Percentiles rank a stretch among this genome's conserved stretches.
phyloP scores from a whole-genome alignment of 2,113 vertebrate species.

The Melanerpes formicivorus region DNA sequence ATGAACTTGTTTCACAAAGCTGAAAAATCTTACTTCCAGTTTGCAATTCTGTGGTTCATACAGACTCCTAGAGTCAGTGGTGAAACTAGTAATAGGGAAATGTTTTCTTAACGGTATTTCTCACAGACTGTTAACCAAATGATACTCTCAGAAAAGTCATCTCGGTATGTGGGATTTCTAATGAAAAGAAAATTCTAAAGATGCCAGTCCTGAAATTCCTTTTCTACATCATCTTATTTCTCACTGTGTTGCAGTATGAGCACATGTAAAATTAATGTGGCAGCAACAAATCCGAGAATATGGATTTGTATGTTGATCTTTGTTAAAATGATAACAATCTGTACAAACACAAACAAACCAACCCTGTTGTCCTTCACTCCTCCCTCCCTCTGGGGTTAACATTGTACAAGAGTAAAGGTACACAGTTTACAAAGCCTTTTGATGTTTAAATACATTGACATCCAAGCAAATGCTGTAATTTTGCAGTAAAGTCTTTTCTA shows the following conservation, averaged over 20 bases:
- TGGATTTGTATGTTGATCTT: constrained; percentile 53
- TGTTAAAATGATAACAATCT: constrained; percentile 49
- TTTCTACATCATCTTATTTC: neutral
- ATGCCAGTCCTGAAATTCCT: neutral
- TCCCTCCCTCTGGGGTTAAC: constrained; percentile 46
- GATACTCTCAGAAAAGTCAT: neutral
- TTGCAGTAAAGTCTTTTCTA: neutral
- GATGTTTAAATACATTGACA: neutral
- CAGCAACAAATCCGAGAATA: constrained; percentile 52
- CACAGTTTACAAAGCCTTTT: constrained; percentile 7
- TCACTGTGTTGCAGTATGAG: neutral
- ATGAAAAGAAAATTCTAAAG: neutral
- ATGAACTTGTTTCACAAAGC: neutral
- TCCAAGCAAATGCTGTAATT: neutral
- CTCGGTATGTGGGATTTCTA: neutral
- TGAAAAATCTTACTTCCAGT: neutral
- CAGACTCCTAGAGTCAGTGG: neutral
- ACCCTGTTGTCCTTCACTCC: constrained; percentile 15
- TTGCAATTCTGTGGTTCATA: neutral
- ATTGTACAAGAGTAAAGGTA: neutral
- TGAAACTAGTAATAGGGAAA: neutral
- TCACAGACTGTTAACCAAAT: neutral
- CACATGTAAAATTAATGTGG: constrained; percentile 28
- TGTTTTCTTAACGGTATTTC: neutral
- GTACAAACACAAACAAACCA: constrained; percentile 28